Percentiles rank a stretch among this genome's conserved stretches.
Evolutionary conservation across 2,797 vertebrate species (phyloP).

Genomic region (Trematomus bernacchii): DNA sequence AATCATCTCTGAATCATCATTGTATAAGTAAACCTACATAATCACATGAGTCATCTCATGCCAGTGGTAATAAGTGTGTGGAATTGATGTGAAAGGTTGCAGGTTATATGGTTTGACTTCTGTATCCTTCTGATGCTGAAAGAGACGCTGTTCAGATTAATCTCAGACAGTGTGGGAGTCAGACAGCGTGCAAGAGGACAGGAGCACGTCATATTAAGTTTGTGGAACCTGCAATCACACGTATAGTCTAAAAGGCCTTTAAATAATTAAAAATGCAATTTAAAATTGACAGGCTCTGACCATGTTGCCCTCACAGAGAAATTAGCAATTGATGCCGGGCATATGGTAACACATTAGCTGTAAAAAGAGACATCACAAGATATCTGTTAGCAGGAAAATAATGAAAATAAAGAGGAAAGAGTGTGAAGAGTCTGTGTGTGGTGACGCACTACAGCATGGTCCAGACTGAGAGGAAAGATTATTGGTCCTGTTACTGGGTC

Average conservation of each 20-base stretch:
- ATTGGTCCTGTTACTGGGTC: neutral
- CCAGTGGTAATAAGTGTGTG: conserved; percentile 2
- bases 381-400: neutral
- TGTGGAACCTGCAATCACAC: conserved; percentile 24
- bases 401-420: neutral
- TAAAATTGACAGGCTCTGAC: conserved; percentile 3
- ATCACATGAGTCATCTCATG: conserved; percentile 12
- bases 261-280: conserved; percentile 19
- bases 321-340: neutral
- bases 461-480: neutral
- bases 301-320: neutral
- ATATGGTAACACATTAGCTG: neutral
- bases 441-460: neutral
- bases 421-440: neutral
- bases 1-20: conserved; percentile 22
- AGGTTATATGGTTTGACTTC: neutral
- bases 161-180: conserved; percentile 4
- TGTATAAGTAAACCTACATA: conserved; percentile 2
- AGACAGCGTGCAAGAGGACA: neutral
- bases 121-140: conserved; percentile 4
- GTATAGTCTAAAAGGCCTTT: neutral
- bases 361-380: neutral
- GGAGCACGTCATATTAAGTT: conserved; percentile 26
- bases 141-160: neutral
- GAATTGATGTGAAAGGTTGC: neutral